Base-by-base conservation (phyloP, 1,140 invertebrate species). In the Matsumurasca onukii region DNA sequence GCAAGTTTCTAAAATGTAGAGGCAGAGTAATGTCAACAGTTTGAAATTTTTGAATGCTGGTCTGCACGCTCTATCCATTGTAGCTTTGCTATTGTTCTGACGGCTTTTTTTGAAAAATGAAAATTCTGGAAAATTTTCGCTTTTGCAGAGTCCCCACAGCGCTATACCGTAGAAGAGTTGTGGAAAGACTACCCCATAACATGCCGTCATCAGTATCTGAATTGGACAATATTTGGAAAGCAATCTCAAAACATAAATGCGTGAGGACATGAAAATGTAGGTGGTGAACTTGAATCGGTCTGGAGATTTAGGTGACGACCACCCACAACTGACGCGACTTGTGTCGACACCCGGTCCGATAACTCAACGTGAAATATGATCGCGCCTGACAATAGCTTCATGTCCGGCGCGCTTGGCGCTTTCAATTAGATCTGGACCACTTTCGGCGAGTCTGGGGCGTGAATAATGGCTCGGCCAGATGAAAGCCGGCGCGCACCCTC, bases 351-450 rank as follows among this genome's bases (percentile, higher is more conserved):
- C 5, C 9, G 20, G 3, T 20, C 20, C 22, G 22, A 52, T 52
- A 52, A 52, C 12, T 52, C 49, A 52, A 24, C 13, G 49, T 52
- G 49, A 52, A 52, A 52, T 13, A 52, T 52, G 49, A 52, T 24
- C 22, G 13, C 12, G 9, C 20, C 49, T 22, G 49, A 52, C 12
- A 52, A 24, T 52, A 20, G 49, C 22, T 52, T 5, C 12, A 52
- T 52, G 9, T 52, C 49, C 49, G 22, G 20, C 49, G 49, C 49
- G 5, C 34, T 9, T 9, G 5, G 17, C n/a, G 9, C n/a, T 45
- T 45, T 45, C 9, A 52, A 52, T 52, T 52, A 52, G 49, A 52
- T 52, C 49, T 52, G 49, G 49, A 52, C 22, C 49, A 52, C 49
- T 52, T 20, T 52, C 49, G 49, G 49, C 20, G 49, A n/a, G 9